phyloP scores from a whole-genome alignment of 2,888 invertebrate genomes.

The Acholoe squamosa region DNA sequence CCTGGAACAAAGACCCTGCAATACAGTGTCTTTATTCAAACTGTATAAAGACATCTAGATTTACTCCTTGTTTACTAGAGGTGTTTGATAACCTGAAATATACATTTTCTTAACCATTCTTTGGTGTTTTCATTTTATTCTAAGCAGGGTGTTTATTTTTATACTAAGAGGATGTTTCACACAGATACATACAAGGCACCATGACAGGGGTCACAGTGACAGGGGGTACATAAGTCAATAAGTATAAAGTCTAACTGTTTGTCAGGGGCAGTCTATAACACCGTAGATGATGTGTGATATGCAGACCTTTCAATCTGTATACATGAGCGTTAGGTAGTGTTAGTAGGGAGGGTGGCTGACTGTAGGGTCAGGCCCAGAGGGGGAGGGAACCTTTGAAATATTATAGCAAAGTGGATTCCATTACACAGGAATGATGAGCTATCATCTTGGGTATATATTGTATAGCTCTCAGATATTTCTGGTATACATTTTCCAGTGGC shows the following conservation, averaged over 20 bases:
- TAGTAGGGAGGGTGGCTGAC: not conserved
- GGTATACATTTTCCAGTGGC: too few species aligned
- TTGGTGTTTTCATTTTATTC: too few species aligned
- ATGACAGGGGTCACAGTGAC: not conserved
- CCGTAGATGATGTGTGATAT: not conserved
- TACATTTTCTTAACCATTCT: too few species aligned
- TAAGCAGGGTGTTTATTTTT: too few species aligned
- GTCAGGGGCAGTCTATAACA: not conserved
- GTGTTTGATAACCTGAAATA: too few species aligned
- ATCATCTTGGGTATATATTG: too few species aligned
- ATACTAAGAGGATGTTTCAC: not conserved
- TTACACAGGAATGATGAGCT: not conserved
- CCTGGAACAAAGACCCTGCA: too few species aligned
- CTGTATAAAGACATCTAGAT: too few species aligned
- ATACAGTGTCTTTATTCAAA: too few species aligned
- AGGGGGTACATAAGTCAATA: slow-evolving; percentile 5
- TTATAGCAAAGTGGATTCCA: not conserved
- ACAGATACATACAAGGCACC: not conserved
- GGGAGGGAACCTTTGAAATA: not conserved
- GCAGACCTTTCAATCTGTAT: not conserved
- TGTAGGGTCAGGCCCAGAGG: not conserved
- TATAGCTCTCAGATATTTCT: too few species aligned
- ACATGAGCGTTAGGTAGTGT: not conserved
- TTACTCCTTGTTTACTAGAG: too few species aligned
- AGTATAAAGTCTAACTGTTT: not conserved